Base-by-base conservation (phyloP, 2,113 vertebrate genomes). In the Lanius collurio region DNA sequence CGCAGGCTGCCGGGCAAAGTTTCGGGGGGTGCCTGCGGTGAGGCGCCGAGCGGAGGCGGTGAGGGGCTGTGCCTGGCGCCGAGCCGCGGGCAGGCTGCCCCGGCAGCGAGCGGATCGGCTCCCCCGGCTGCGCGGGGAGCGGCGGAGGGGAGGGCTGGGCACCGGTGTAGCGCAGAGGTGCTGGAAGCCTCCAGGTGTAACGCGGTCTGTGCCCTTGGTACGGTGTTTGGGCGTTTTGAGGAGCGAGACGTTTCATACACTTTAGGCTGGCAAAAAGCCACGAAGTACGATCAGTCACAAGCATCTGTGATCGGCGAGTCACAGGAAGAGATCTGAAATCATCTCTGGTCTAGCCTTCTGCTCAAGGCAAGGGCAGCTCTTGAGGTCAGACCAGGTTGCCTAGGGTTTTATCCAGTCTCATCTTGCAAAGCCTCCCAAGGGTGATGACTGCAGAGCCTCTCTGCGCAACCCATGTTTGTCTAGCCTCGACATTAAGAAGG, bases 1-100 rank as follows among this genome's bases (percentile, higher is more conserved):
- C 65, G 70, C 69, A 77, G 78, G 70, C 78, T 60, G 87, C 87
- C 47, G 73, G 28, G 75, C 55, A 92, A 96, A 96, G 91, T 96
- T 96, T 94, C 57, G 27, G 95, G 88, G 84, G 89, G 55, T 81
- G 89, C 78, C 82, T 2, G 82, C 64, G 73, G 85, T 3, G 87
- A 63, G 92, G 69, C 46, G 18, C 28, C 81, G 85, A 9, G 94
- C 35, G 87, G 90, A 24, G 93, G 93, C 83, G 87, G 65, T 0
- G 56, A 12, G 65, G 87, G 87, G 80, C 13, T 44, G 90, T 18
- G 82, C 88, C 70, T 35, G 90, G 87, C 79, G 23, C 64, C 4
- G 64, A 69, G 88, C 71, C 63, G 83, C 67, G 76, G 87, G 42
- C 87, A 50, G 33, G 35, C 33, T 42, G 83, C 71, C 75, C 87